phyloP scores from a whole-genome alignment of 2,888 invertebrate genomes.

The Acrocyrtus sp. region DNA sequence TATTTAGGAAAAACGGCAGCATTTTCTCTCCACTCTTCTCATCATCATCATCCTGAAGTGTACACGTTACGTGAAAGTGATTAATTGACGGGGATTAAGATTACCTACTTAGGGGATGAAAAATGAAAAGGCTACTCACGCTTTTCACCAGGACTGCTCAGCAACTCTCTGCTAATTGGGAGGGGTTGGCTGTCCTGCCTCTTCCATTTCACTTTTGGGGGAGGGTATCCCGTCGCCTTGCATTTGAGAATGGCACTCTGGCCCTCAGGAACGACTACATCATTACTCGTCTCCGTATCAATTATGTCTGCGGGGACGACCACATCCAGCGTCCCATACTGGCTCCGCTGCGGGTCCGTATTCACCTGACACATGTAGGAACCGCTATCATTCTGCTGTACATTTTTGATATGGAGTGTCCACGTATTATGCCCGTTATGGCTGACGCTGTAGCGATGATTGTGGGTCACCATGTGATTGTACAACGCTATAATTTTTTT shows the following conservation, averaged over 20 bases:
- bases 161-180: slow-evolving; percentile 58
- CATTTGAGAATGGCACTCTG: slow-evolving; percentile 63
- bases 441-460: slow-evolving; percentile 78
- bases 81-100: too few relatives aligned
- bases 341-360: slow-evolving; percentile 87
- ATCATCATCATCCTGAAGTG: not conserved
- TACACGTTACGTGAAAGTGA: not conserved
- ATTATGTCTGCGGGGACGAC: slow-evolving; percentile 64
- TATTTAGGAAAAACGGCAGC: not conserved
- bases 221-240: slow-evolving; percentile 64
- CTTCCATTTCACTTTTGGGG: slow-evolving; percentile 65
- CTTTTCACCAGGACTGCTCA: slow-evolving; percentile 58
- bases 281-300: slow-evolving; percentile 64
- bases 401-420: slow-evolving; percentile 90
- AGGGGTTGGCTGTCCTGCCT: slow-evolving; percentile 64
- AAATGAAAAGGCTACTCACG: slow-evolving; percentile 36
- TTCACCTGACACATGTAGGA: slow-evolving; percentile 96
- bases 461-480: slow-evolving; percentile 89
- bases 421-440: slow-evolving; percentile 94
- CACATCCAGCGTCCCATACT: slow-evolving; percentile 65
- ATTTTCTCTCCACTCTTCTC: not conserved
- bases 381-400: slow-evolving; percentile 90
- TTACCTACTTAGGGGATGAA: too few relatives aligned
- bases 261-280: slow-evolving; percentile 65
- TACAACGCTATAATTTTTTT: slow-evolving; percentile 90